Conservation (phyloP, 2,888 invertebrate species). For the Tromatobia lineatoria region DNA sequence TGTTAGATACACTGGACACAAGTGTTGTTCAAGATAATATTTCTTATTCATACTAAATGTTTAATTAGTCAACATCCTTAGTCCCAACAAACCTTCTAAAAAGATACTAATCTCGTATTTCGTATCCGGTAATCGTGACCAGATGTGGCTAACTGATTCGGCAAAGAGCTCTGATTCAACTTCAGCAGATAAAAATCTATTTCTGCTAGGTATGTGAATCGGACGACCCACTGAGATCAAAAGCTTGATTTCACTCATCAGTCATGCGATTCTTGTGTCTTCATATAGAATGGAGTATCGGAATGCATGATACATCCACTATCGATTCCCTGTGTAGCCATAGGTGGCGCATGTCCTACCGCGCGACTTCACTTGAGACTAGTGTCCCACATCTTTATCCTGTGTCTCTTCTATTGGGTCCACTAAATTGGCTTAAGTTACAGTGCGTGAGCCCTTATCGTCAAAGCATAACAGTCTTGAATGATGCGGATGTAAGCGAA, state of each 20-base stretch:
- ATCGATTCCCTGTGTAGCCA: not conserved
- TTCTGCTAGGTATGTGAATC: not conserved
- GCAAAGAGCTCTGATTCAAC: no score
- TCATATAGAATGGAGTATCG: not conserved
- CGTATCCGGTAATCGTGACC: no score
- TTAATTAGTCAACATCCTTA: no score
- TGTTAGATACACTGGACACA: no score
- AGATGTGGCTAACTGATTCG: no score
- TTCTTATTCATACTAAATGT: no score
- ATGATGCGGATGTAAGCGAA: not conserved
- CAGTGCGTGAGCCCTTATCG: slow-evolving; percentile 6
- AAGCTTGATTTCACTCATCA: not conserved
- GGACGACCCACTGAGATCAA: not conserved
- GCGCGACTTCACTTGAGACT: not conserved
- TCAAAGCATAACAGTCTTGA: slow-evolving; percentile 14
- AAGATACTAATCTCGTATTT: no score
- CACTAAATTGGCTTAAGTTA: not conserved
- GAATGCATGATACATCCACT: not conserved
- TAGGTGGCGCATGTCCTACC: not conserved
- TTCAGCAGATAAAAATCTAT: no score
- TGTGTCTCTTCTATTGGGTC: not conserved
- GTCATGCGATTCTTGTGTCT: not conserved
- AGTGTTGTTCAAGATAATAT: no score
- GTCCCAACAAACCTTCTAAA: no score
- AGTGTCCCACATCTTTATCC: not conserved